A percentile compares a stretch with the other conserved stretches of the same genome.
Conservation (phyloP, 2,888 invertebrate species). For the Chrysotoxum bicinctum region DNA sequence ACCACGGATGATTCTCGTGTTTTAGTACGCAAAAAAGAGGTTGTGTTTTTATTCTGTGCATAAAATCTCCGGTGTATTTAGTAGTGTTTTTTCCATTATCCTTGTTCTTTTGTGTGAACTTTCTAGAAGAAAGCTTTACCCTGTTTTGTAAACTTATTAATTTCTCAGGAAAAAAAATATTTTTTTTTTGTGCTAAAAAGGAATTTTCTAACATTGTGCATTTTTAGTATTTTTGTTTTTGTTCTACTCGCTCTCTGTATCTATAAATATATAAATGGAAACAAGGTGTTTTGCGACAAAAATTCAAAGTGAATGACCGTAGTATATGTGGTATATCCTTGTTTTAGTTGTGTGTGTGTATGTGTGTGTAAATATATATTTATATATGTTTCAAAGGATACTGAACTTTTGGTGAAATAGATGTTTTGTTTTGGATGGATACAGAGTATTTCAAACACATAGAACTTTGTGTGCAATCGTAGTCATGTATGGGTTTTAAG, state of each 20-base stretch:
- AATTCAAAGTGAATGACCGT: slow-evolving; percentile 54
- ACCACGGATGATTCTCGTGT: slow-evolving; percentile 33
- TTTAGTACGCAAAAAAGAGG: slow-evolving; percentile 39
- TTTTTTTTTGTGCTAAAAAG: neutral
- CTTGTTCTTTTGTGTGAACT: neutral
- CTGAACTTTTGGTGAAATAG: slow-evolving; percentile 25
- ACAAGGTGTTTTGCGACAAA: slow-evolving; percentile 17
- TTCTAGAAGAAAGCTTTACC: neutral
- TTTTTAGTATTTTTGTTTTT: neutral
- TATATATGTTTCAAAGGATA: slow-evolving; percentile 10
- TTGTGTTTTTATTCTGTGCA: slow-evolving; percentile 32
- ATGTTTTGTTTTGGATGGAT: neutral
- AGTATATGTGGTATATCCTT: slow-evolving; percentile 19
- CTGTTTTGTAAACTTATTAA: neutral
- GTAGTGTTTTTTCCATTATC: neutral
- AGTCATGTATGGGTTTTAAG: neutral
- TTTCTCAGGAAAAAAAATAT: neutral
- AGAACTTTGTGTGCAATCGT: neutral
- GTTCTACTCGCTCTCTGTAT: neutral
- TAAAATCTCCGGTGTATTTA: neutral
- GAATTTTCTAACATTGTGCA: too few species aligned
- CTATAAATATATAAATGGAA: neutral
- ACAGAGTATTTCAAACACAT: neutral
- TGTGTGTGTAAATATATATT: neutral
- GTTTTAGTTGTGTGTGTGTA: neutral